These are phyloP conservation scores for Rousettus madagascariensis DNA, from an alignment of 2,797 vertebrate genomes.

Conservation along the genomic window DNA sequence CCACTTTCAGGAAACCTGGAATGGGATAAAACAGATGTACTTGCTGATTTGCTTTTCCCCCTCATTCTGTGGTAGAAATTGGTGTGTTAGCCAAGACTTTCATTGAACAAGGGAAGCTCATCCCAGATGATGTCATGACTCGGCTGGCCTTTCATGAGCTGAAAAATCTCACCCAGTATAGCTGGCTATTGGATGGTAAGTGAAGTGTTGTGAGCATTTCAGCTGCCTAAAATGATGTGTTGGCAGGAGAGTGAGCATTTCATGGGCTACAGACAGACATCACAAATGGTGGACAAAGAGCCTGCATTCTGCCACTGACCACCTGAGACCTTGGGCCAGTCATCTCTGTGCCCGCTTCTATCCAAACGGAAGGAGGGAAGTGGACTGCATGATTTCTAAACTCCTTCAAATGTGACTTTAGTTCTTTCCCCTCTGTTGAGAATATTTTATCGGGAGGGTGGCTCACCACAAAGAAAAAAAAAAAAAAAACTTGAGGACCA, in stretches of 20 bases:
- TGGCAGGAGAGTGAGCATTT: background rate
- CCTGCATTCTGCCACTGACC: background rate
- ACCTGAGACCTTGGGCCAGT: background rate
- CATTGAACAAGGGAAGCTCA: slow-evolving; percentile 94
- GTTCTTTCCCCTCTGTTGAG: background rate
- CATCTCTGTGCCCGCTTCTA: background rate
- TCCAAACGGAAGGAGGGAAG: background rate
- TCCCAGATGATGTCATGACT: slow-evolving; percentile 96
- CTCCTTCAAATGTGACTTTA: background rate
- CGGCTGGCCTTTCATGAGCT: slow-evolving; percentile 92
- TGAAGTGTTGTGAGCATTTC: background rate
- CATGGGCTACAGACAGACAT: background rate
- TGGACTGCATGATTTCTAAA: background rate
- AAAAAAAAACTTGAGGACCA: background rate
- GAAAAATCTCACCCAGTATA: slow-evolving; percentile 83
- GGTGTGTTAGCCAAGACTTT: slow-evolving; percentile 95
- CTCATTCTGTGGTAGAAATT: slow-evolving; percentile 87
- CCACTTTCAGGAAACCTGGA: slow-evolving; percentile 1
- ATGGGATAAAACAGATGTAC: background rate
- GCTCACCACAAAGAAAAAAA: background rate
- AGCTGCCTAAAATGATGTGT: background rate
- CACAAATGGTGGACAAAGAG: background rate
- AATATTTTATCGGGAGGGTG: background rate
- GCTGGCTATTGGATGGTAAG: slow-evolving; percentile 97
- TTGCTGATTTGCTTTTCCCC: background rate